Evolutionary conservation across 2,797 vertebrate species (phyloP).

Genomic region (Sebastolobus alascanus): DNA sequence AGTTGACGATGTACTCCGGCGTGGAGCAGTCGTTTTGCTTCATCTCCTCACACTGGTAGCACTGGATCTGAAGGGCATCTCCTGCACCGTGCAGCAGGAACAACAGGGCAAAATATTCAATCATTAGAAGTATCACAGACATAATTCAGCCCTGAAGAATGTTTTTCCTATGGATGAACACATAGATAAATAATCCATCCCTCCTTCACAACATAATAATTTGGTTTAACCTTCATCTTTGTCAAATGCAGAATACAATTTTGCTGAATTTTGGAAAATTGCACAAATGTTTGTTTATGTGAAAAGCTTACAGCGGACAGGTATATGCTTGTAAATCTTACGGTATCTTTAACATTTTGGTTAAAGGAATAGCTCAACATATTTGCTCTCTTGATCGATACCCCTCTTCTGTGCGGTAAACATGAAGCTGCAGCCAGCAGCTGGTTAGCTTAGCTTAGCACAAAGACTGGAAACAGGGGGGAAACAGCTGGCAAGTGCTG

Average conservation of each 20-base stretch:
- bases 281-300: not conserved
- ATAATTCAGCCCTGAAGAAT: not conserved
- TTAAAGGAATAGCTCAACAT: no score
- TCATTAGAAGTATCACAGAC: no score
- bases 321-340: no score
- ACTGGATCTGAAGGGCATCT: slow-evolving; percentile 94
- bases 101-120: not conserved
- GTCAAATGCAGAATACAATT: not conserved
- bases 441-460: no score
- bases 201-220: not conserved
- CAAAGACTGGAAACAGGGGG: no score
- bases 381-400: no score
- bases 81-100: slow-evolving; percentile 73
- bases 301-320: not conserved
- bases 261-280: not conserved
- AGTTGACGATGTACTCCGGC: slow-evolving; percentile 96
- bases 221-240: not conserved
- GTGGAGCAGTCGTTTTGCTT: slow-evolving; percentile 95
- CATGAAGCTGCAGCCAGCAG: no score
- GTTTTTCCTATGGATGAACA: not conserved
- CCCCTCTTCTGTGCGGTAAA: no score
- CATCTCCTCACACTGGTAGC: slow-evolving; percentile 98
- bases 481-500: no score
- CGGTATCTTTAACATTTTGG: no score
- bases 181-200: not conserved